Percentiles rank a stretch among this genome's conserved stretches.
Evolutionary conservation across 2,888 invertebrate species (phyloP).

Genomic region (Drosophila atripex): DNA sequence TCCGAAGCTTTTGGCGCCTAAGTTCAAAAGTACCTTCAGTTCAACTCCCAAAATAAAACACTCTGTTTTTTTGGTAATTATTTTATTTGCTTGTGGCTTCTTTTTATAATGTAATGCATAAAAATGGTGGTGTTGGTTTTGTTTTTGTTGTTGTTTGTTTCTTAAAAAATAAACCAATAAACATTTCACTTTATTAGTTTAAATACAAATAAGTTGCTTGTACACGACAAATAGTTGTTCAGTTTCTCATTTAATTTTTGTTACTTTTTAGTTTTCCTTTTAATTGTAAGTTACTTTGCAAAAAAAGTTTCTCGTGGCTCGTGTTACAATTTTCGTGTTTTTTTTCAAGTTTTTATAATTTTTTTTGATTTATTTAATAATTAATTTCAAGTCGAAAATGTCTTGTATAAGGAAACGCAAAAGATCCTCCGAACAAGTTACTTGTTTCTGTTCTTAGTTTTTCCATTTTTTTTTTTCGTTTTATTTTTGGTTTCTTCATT

Average conservation of each 20-base stretch:
- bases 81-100: conserved; percentile 60
- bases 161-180: conserved; percentile 71
- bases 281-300: conserved; percentile 54
- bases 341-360: conserved; percentile 18
- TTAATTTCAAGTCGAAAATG: conserved; percentile 36
- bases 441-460: conserved; percentile 54
- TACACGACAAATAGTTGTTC: conserved; percentile 65
- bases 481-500: conserved; percentile 62
- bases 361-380: conserved; percentile 14
- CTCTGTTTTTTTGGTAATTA: conserved; percentile 41
- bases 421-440: conserved; percentile 72
- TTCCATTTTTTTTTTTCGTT: conserved; percentile 26
- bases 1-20: background rate
- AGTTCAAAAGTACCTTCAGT: no score
- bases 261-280: conserved; percentile 24
- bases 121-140: conserved; percentile 62
- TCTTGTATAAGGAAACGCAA: conserved; percentile 72
- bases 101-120: conserved; percentile 70
- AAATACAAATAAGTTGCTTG: conserved; percentile 49
- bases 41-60: background rate
- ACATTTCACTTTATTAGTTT: conserved; percentile 71
- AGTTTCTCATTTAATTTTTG: conserved; percentile 43
- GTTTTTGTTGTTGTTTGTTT: conserved; percentile 10
- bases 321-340: conserved; percentile 32
- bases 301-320: conserved; percentile 58